Evolutionary conservation across 1,140 invertebrate species (phyloP).

Genomic region (Habropoda laboriosa): DNA sequence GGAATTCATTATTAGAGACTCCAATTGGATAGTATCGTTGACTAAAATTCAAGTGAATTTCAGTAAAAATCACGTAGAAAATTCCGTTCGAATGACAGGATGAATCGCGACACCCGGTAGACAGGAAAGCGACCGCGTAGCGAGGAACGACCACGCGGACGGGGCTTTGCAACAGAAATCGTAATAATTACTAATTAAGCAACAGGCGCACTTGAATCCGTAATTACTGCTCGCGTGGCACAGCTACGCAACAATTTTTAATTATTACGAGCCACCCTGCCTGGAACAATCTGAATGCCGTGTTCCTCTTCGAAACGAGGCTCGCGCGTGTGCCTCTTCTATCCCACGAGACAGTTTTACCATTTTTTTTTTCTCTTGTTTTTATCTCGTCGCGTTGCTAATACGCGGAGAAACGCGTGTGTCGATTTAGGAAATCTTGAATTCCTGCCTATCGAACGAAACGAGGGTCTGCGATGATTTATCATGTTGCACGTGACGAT

Average conservation of each 20-base stretch:
- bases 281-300: constrained; percentile 1
- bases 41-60: too few species aligned
- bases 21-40: too few species aligned
- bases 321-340: neutral
- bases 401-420: neutral
- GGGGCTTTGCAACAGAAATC: constrained; percentile 18
- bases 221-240: constrained; percentile 23
- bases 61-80: neutral
- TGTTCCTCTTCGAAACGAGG: neutral
- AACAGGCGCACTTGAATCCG: constrained; percentile 42
- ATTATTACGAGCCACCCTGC: constrained; percentile 22
- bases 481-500: neutral
- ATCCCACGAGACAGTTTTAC: neutral
- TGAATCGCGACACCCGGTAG: constrained; percentile 19
- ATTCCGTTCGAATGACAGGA: neutral
- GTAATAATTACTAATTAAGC: constrained; percentile 48
- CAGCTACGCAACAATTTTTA: constrained; percentile 31
- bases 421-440: too few species aligned
- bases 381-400: neutral
- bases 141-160: neutral
- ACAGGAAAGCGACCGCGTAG: neutral
- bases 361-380: too few species aligned
- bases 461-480: too few species aligned
- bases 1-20: too few species aligned
- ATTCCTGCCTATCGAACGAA: too few species aligned